Base-by-base conservation (phyloP, 1,140 invertebrate genomes). In the Gryllus bimaculatus region DNA sequence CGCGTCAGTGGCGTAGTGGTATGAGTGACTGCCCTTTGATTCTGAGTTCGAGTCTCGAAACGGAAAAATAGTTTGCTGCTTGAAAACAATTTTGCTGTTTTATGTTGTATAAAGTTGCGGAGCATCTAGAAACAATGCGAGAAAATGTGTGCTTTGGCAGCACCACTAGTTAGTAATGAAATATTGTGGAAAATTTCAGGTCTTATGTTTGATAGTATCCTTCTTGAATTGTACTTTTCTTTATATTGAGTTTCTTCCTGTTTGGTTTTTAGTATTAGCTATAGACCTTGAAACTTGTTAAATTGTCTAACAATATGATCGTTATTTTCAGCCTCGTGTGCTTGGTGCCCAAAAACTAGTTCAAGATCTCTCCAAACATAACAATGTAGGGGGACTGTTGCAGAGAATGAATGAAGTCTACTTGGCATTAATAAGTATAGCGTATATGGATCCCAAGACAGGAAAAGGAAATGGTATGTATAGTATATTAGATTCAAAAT, bases 341-440 rank as follows among this genome's bases (percentile, higher is more conserved):
- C 12, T 80, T 21, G 84, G 81, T 26, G 86, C 86, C 26, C 79
- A 81, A 79, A 78, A 78, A 75, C 79, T 87, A 66, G 79, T 87
- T 39, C 82, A 80, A 8, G 82, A 80, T 78, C 80, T 86, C 21
- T 81, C 78, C 15, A 82, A 80, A 79, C 81, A 83, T 49, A 10
- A 20, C 18, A 75, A 78, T 15, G 79, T 85, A 49, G 74, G 20
- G 21, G 78, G 80, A 18, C 82, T 85, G 20, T 81, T 87, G 1
- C 79, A 80, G 10, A 81, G 84, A 80, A 85, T 87, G 83, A 81
- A 85, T 79, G 75, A 47, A 48, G 21, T 85, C 8, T 82, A 84
- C 48, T 49, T 81, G 8, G 82, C 81, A 0, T 83, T 81, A 12
- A 81, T 83, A 15, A 47, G 79, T 7, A 79, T 88, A 1, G 82